Base-by-base conservation (phyloP, 2,797 vertebrate genomes). In the Gastrophryne carolinensis region DNA sequence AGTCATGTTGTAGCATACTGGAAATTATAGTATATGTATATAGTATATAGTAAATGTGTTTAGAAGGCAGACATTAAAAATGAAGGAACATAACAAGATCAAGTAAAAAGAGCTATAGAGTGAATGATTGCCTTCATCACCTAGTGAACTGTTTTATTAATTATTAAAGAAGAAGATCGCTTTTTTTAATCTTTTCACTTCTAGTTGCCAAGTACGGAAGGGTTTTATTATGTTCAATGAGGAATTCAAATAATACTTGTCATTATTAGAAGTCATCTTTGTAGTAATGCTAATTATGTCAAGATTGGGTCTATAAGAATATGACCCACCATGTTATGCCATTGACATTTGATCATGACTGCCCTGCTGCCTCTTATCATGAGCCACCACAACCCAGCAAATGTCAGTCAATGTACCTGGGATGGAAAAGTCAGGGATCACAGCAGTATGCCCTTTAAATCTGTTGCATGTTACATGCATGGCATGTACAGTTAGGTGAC, bases 1-100 rank as follows among this genome's bases (percentile, higher is more conserved):
- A 77, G 67, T 77, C 74, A 77, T 19, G 30, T 39, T 62, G 54
- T 64, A 56, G 35, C 41, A 17, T 72, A 17, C 58, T 64, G 53
- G 54, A 19, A 49, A 34, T 67, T 60, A 5, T 9, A 34, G 49
- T 60, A 75, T 50, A 67, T 61, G 30, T 67, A 52, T 53, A 24
- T 39, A 69, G 56, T n/a, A n/a, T n/a, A n/a, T n/a, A n/a, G 49
- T 60, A 75, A 60, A 67, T 61, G 30, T 67, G 52, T 53, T 35
- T 39, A 69, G 56, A 44, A 69, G 26, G 23, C 24, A 69, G 66
- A 69, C 66, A 44, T 57, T 52, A 35, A 29, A 15, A 29, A 6
- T 56, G 35, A n/a, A 21, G 17, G 35, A 69, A 44, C 29, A 56
- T 39, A 17, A 6, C 35, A n/a, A n/a, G n/a, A n/a, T n/a, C 26